Percentiles rank a stretch among this genome's conserved stretches.
These are phyloP conservation scores for Maniola hyperantus DNA, from an alignment of 2,888 invertebrate genomes.

Conservation along the genomic window DNA sequence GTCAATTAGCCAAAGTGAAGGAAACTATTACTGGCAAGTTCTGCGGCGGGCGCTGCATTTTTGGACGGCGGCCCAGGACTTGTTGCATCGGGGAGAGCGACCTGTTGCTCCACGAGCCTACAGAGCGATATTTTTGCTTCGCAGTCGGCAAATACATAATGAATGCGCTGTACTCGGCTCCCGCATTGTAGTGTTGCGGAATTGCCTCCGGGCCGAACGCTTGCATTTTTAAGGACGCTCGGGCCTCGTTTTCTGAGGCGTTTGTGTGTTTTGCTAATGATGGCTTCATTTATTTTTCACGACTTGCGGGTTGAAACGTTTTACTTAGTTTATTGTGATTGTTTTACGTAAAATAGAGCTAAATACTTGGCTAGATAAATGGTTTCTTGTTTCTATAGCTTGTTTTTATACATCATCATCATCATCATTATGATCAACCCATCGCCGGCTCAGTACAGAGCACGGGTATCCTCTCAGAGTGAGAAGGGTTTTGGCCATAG, in stretches of 20 bases:
- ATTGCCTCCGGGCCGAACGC: conserved; percentile 44
- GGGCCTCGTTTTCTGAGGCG: conserved; percentile 36
- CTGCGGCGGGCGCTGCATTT: conserved; percentile 74
- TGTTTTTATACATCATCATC: too few species aligned
- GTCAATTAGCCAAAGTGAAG: conserved; percentile 42
- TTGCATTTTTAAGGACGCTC: conserved; percentile 48
- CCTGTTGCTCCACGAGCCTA: conserved; percentile 73
- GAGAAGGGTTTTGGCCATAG: too few species aligned
- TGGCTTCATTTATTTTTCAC: conserved; percentile 25
- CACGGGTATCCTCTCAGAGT: too few species aligned
- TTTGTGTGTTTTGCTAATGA: conserved; percentile 36
- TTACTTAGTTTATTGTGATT: conserved; percentile 1
- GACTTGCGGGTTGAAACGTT: conserved; percentile 14
- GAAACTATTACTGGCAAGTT: conserved; percentile 52
- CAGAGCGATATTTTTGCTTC: conserved; percentile 71
- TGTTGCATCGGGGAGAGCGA: conserved; percentile 72
- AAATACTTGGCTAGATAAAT: too few species aligned
- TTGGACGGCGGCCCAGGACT: conserved; percentile 81
- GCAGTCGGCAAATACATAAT: conserved; percentile 71
- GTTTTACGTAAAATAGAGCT: background rate
- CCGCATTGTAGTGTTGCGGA: conserved; percentile 62
- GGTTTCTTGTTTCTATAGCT: too few species aligned
- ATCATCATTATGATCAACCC: too few species aligned
- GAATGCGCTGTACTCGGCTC: conserved; percentile 69
- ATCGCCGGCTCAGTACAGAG: too few species aligned